These are phyloP conservation scores for Panopea generosa DNA, from an alignment of 2,888 invertebrate genomes.

Conservation along the genomic window DNA sequence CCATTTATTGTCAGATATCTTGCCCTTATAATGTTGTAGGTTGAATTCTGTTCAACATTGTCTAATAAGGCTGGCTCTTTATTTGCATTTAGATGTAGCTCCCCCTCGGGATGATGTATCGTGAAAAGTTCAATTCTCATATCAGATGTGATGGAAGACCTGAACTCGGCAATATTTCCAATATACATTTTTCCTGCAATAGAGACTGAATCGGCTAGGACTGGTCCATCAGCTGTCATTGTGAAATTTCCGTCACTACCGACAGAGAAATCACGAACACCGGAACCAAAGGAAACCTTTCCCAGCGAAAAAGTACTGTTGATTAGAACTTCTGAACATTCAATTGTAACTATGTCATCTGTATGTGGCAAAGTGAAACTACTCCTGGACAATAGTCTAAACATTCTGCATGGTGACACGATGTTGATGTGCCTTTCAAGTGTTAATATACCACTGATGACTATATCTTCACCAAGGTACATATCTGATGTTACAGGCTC, in stretches of 20 bases:
- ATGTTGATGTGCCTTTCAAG: constrained; percentile 61
- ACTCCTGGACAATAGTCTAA: constrained; percentile 51
- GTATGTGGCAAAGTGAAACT: constrained; percentile 54
- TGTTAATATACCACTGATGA: constrained; percentile 59
- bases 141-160: constrained; percentile 50
- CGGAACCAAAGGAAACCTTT: constrained; percentile 51
- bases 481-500: constrained; percentile 50
- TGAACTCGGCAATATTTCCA: constrained; percentile 60
- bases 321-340: constrained; percentile 64
- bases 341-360: constrained; percentile 54
- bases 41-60: constrained; percentile 19
- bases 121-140: constrained; percentile 49
- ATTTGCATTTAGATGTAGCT: constrained; percentile 51
- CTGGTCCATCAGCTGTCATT: constrained; percentile 57
- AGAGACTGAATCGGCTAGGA: constrained; percentile 54
- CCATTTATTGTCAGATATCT: constrained; percentile 60
- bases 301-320: constrained; percentile 65
- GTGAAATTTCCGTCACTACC: constrained; percentile 61
- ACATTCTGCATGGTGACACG: constrained; percentile 52
- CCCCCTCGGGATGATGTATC: constrained; percentile 55
- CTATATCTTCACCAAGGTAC: constrained; percentile 60
- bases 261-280: constrained; percentile 50
- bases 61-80: constrained; percentile 27
- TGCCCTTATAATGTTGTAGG: constrained; percentile 57
- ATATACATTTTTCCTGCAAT: constrained; percentile 64